Base-by-base conservation (phyloP, 2,113 vertebrate genomes). In the Phalacrocorax aristotelis region DNA sequence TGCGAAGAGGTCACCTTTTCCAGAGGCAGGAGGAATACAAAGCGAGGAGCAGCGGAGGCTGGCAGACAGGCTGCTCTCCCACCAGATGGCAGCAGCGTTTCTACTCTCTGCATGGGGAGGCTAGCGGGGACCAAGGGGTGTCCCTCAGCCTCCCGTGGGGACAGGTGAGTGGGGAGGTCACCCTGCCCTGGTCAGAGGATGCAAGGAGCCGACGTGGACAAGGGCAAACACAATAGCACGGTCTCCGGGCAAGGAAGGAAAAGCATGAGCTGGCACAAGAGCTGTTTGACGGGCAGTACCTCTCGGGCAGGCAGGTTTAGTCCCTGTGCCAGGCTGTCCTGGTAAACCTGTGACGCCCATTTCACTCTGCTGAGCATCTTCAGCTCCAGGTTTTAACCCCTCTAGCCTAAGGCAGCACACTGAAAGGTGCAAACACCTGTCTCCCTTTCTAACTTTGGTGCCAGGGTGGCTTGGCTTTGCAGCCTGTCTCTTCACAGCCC, bases 81-180 rank as follows among this genome's bases (percentile, higher is more conserved):
- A 94, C 51, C 93, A 97, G 98, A 51, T 95, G 98, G 97, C 97
- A 97, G 98, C 96, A 98, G 32, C 72, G 54, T 19, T 16, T 51
- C 62, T 32, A 40, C 76, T 61, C 86, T 32, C 44, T 27, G 48
- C 57, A 3, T 15, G 4, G 16, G 2, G 17, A 36, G 52, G 60
- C 60, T 2, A 34, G 16, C 26, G 9, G 40, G 44, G 15, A 62
- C 81, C 72, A 19, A 26, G 16, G 57, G 76, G 51, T 71, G n/a
- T 54, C 46, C 46, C 26, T 36, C 42, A 6, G 8, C 9, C 77
- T 58, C 66, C 26, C 2, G 6, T 7, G 44, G 62, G 36, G 54
- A 58, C 52, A 58, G 89, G 25, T 2, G 36, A 57, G 36, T 32
- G 3, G 65, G 58, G n/a, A 95, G 90, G 52, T 82, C n/a, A 36